Conservation (phyloP, 2,113 vertebrate genomes). For the Lipophrys pholis region DNA sequence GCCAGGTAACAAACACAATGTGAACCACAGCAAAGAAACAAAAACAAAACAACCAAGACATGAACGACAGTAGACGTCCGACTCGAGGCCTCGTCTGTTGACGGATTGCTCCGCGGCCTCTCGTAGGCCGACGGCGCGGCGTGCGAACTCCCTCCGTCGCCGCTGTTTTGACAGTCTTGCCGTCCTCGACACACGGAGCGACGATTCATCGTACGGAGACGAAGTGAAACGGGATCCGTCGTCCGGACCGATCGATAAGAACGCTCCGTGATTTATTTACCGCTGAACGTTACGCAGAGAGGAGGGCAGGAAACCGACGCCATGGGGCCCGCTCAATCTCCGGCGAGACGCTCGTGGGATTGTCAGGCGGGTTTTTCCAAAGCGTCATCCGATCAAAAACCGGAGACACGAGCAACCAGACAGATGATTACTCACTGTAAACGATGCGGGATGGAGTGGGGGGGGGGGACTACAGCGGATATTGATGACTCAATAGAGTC, state of each 20-base stretch:
- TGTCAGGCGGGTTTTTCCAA: conserved; percentile 93
- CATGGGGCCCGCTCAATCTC: conserved; percentile 96
- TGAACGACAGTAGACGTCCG: too few species aligned
- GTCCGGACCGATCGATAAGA: conserved; percentile 92
- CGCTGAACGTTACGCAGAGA: conserved; percentile 94
- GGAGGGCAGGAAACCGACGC: conserved; percentile 71
- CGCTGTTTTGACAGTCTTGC: conserved; percentile 68
- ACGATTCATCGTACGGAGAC: conserved; percentile 93
- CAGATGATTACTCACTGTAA: conserved; percentile 99
- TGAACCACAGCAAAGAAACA: too few species aligned
- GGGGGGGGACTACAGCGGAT: conserved; percentile 80
- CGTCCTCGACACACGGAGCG: conserved; percentile 88
- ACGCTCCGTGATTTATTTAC: conserved; percentile 96
- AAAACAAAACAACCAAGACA: too few species aligned
- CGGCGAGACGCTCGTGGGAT: conserved; percentile 90
- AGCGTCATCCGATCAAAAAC: conserved; percentile 92
- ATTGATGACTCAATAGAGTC: conserved; percentile 98
- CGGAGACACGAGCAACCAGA: conserved; percentile 91
- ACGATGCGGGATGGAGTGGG: conserved; percentile 80
- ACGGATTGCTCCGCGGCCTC: too few species aligned
- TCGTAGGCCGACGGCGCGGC: too few species aligned
- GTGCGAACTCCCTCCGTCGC: conserved; percentile 34
- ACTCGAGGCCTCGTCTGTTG: too few species aligned
- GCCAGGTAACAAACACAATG: too few species aligned
- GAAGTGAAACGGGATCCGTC: conserved; percentile 49